Evolutionary conservation across 2,888 invertebrate genomes (phyloP).

Genomic region (Kryphioiulus occultus): DNA sequence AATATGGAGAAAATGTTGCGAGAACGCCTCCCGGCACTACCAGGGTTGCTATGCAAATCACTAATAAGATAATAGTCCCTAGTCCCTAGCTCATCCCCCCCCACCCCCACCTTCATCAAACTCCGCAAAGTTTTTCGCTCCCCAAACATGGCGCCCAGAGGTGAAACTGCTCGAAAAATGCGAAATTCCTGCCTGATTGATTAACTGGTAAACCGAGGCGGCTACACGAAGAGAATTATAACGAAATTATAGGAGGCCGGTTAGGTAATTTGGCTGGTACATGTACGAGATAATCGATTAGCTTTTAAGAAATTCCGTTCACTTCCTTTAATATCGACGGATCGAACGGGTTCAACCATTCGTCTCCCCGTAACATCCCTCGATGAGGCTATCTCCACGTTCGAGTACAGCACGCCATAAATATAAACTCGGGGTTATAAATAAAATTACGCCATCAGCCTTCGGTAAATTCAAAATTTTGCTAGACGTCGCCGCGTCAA

Average conservation of each 20-base stretch:
- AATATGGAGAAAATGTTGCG: neutral
- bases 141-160: neutral
- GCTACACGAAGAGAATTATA: neutral
- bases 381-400: neutral
- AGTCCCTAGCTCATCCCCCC: neutral
- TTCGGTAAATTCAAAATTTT: neutral
- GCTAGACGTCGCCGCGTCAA: neutral
- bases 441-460: conserved; percentile 14
- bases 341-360: neutral
- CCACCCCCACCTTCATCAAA: neutral
- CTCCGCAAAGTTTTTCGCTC: neutral
- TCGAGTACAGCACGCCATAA: neutral
- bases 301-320: neutral
- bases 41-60: conserved; percentile 26
- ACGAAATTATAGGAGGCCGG: neutral
- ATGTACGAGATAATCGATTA: neutral
- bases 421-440: conserved; percentile 12
- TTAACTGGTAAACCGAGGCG: neutral
- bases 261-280: neutral
- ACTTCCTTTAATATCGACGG: neutral
- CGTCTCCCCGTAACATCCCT: neutral
- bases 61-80: conserved; percentile 31
- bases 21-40: neutral
- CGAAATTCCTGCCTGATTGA: neutral
- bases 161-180: neutral